Conservation (phyloP, 2,113 vertebrate genomes). For the Terrapene triunguis region DNA sequence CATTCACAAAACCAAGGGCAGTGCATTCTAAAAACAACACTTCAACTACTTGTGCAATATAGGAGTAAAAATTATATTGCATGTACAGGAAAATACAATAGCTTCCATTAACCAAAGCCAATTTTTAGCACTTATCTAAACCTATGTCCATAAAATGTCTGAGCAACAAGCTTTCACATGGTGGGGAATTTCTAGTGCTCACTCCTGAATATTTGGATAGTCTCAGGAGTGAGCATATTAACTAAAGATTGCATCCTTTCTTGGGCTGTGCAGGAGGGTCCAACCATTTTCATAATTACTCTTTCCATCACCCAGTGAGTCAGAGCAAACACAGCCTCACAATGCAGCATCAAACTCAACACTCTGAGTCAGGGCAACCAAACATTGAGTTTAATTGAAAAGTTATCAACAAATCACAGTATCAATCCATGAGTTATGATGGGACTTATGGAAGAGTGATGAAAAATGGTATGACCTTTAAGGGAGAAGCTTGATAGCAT, state of each 20-base stretch:
- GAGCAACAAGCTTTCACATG: not conserved
- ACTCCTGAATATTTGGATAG: not conserved
- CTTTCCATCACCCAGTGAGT: not conserved
- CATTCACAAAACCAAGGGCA: not conserved
- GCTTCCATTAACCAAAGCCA: not conserved
- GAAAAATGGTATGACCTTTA: not conserved
- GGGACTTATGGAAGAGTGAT: not conserved
- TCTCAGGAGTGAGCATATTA: not conserved
- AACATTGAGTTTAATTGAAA: not conserved
- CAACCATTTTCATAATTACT: not conserved
- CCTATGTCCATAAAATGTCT: not conserved
- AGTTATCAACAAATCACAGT: not conserved
- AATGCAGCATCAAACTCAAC: not conserved
- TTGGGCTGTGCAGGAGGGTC: not conserved
- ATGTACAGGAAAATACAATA: not conserved
- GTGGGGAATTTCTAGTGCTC: not conserved
- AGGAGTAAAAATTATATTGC: not conserved
- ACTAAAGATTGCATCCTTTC: not conserved
- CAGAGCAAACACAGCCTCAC: not conserved
- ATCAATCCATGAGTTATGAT: not conserved
- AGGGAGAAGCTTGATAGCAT: not conserved
- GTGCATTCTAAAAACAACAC: not conserved
- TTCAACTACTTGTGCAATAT: not conserved
- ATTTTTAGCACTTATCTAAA: not conserved
- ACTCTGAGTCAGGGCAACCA: not conserved